These are phyloP conservation scores for Apocrypta bakeri DNA, from an alignment of 1,140 invertebrate genomes.

Conservation along the genomic window DNA sequence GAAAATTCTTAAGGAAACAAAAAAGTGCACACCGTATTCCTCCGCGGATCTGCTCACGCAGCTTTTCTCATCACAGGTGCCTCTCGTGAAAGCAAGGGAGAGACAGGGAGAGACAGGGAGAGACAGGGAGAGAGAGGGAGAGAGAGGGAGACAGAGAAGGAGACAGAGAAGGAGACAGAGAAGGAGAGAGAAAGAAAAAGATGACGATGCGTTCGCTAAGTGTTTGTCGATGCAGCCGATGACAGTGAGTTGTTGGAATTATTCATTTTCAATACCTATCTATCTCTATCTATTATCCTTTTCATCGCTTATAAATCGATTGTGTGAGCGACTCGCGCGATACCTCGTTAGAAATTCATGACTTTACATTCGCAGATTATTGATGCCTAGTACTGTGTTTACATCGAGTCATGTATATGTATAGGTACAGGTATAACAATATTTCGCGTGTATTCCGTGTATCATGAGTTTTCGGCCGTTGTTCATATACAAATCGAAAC, in stretches of 20 bases:
- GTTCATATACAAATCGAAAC: too few species aligned
- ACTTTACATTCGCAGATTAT: too few species aligned
- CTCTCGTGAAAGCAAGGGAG: too few species aligned
- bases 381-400: too few species aligned
- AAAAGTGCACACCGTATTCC: neutral
- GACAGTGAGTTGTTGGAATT: constrained; percentile 35
- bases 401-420: neutral
- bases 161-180: too few species aligned
- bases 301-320: too few species aligned
- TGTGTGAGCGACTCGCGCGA: neutral
- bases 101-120: too few species aligned
- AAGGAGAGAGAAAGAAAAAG: neutral
- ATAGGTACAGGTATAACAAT: too few species aligned
- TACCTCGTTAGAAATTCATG: neutral
- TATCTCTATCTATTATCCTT: too few species aligned
- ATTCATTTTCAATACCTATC: neutral
- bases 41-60: neutral
- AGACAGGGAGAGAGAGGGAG: neutral
- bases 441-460: neutral
- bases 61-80: neutral
- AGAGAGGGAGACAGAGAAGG: neutral
- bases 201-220: constrained; percentile 10
- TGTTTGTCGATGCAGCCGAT: constrained; percentile 33
- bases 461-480: too few species aligned
- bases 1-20: neutral